Base-by-base conservation (phyloP, 2,888 invertebrate genomes). In the Elaeidobius kamerunicus region DNA sequence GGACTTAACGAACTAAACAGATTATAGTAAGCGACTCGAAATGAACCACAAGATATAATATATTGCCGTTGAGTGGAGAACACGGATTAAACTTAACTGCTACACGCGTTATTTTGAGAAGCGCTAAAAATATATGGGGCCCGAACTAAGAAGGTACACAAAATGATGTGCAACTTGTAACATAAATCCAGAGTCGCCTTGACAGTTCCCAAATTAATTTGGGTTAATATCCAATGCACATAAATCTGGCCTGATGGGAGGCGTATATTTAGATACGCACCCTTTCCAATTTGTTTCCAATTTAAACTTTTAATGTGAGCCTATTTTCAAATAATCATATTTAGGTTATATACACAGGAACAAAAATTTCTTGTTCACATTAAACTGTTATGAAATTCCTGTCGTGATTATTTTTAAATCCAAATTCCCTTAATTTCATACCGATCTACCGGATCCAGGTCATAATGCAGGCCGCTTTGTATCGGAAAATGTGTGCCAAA, bases 401-500 rank as follows among this genome's bases (percentile, higher is more conserved):
- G n/a, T n/a, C n/a, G n/a, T n/a, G n/a, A n/a, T n/a, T n/a, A n/a
- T n/a, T n/a, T n/a, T n/a, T n/a, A n/a, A n/a, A n/a, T n/a, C n/a
- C n/a, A n/a, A n/a, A n/a, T n/a, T n/a, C n/a, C n/a, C n/a, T n/a
- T n/a, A n/a, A n/a, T n/a, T n/a, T n/a, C n/a, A n/a, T n/a, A n/a
- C n/a, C n/a, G n/a, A n/a, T n/a, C n/a, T n/a, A n/a, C n/a, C n/a
- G n/a, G n/a, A n/a, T 39, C 39, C 39, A 16, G 39, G 17, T 9
- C 18, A 19, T 39, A 17, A 17, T 11, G 19, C 23, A 41, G n/a
- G n/a, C n/a, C n/a, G n/a, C n/a, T n/a, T n/a, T 32, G 18, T n/a
- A 34, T 49, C 41, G 15, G 35, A 32, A 42, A 49, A 50, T 50
- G 14, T 50, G 16, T 36, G 50, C 19, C 50, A 43, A 50, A 50